A percentile compares a stretch with the other conserved stretches of the same genome.
Evolutionary conservation across 2,797 vertebrate species (phyloP).

Genomic region (Pachyuromys duprasi): DNA sequence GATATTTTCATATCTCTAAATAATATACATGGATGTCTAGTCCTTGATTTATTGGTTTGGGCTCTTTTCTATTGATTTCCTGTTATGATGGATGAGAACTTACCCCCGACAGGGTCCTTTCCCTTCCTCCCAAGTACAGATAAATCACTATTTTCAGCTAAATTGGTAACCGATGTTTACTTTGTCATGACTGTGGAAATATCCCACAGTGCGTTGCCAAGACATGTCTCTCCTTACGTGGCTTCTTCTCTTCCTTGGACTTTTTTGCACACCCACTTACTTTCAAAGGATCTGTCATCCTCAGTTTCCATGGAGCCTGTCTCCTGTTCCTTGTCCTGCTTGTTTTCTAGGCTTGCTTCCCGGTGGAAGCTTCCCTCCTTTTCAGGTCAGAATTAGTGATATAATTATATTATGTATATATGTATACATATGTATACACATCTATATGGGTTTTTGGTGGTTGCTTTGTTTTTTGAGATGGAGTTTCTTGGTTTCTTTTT

Average conservation of each 20-base stretch:
- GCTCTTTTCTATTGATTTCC: constrained; percentile 63
- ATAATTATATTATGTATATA: no score
- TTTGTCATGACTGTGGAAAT: constrained; percentile 16
- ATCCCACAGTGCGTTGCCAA: constrained; percentile 7
- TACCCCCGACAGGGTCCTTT: not conserved
- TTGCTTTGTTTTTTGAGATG: not conserved
- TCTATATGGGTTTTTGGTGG: not conserved
- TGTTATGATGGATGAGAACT: constrained; percentile 47
- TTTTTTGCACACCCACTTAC: not conserved
- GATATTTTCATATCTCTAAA: constrained; percentile 48
- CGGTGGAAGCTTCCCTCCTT: no score
- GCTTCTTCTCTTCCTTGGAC: not conserved
- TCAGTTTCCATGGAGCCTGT: not conserved
- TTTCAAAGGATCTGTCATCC: not conserved
- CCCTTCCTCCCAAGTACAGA: constrained; percentile 33
- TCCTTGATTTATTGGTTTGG: constrained; percentile 70
- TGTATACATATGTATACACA: not conserved
- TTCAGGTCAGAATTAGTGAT: not conserved
- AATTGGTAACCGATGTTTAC: constrained; percentile 7
- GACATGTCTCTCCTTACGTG: not conserved
- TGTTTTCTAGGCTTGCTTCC: not conserved
- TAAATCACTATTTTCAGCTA: constrained; percentile 63
- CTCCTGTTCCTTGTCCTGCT: not conserved
- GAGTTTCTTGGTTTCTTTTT: not conserved
- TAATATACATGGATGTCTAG: constrained; percentile 17